These are phyloP conservation scores for Lasiommata megera DNA, from an alignment of 2,888 invertebrate species.

Conservation along the genomic window DNA sequence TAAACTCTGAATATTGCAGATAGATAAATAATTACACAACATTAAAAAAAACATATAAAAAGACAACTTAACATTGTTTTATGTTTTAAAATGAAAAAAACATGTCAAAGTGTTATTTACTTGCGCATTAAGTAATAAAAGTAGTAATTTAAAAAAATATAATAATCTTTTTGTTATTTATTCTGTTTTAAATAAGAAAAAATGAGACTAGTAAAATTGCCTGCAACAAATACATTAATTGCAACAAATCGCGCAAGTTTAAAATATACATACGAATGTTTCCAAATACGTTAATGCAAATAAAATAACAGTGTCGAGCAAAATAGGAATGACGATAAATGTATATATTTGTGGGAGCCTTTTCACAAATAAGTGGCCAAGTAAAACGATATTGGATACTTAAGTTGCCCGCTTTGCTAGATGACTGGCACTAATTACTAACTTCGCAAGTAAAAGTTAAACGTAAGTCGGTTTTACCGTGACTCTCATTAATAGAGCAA, in stretches of 20 bases:
- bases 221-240: too few relatives aligned
- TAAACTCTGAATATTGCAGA: too few relatives aligned
- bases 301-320: slow-evolving; percentile 10
- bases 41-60: too few relatives aligned
- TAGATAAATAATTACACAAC: too few relatives aligned
- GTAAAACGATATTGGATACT: slow-evolving; percentile 32
- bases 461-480: neutral
- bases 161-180: too few relatives aligned
- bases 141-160: too few relatives aligned
- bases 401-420: slow-evolving; percentile 26
- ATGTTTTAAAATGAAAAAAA: too few relatives aligned
- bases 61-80: too few relatives aligned
- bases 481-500: neutral
- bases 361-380: slow-evolving; percentile 26
- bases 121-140: too few relatives aligned
- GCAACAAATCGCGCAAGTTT: neutral
- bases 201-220: too few relatives aligned
- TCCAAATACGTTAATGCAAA: slow-evolving; percentile 14
- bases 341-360: slow-evolving; percentile 15
- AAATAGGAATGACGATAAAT: slow-evolving; percentile 11
- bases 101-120: too few relatives aligned
- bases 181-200: too few relatives aligned
- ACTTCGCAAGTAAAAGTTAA: slow-evolving; percentile 20
- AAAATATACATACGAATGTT: slow-evolving; percentile 1
- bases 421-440: slow-evolving; percentile 27